A percentile compares a stretch with the other conserved stretches of the same genome.
phyloP scores from a whole-genome alignment of 2,113 vertebrate species.

The Phylloscopus trochilus region DNA sequence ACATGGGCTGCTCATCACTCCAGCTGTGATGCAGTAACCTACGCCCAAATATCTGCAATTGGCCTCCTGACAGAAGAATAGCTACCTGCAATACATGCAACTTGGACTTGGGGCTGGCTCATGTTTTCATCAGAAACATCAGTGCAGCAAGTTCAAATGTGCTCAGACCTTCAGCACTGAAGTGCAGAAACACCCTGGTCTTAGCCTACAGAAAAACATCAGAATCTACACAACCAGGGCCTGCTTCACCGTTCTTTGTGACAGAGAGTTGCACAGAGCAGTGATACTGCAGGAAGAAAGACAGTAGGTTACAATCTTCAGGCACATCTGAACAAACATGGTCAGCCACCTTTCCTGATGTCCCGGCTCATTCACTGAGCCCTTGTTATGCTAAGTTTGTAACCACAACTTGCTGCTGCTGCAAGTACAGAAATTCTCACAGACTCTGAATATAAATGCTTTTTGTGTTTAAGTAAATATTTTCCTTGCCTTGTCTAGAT shows the following conservation, averaged over 20 bases:
- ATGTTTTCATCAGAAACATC: neutral
- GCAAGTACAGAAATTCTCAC: neutral
- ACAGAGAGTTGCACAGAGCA: neutral
- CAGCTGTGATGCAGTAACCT: neutral
- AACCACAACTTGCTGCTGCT: neutral
- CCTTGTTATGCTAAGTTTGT: neutral
- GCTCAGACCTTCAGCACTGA: neutral
- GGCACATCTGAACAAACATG: neutral
- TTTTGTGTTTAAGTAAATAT: neutral
- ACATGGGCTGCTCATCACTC: rapidly evolving
- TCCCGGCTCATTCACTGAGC: neutral
- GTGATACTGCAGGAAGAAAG: neutral
- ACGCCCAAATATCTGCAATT: neutral
- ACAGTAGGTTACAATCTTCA: neutral
- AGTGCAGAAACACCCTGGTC: neutral
- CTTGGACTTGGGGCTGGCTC: neutral
- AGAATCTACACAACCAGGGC: neutral
- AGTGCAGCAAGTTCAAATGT: neutral
- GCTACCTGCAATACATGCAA: rapidly evolving
- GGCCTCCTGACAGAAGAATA: neutral
- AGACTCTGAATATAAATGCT: neutral
- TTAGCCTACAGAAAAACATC: neutral
- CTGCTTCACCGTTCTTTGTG: neutral
- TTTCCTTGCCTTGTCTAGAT: neutral
- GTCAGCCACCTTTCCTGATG: neutral